A percentile compares a stretch with the other conserved stretches of the same genome.
Evolutionary conservation across 2,888 invertebrate genomes (phyloP).

Genomic region (Lasioglossum pauxillum): DNA sequence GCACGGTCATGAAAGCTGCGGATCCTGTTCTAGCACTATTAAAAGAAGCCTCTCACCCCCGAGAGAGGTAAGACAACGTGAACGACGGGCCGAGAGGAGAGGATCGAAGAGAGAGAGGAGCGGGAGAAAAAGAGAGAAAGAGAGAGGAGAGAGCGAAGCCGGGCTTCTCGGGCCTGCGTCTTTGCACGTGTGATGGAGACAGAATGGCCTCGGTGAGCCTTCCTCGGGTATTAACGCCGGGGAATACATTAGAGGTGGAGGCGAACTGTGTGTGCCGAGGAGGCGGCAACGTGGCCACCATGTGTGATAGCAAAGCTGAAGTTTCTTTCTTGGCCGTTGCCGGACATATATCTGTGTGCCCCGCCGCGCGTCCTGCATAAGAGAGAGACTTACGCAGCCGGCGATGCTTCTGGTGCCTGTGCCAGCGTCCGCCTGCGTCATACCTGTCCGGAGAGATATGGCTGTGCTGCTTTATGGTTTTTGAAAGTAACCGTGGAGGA

Average conservation of each 20-base stretch:
- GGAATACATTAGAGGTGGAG: slow-evolving; percentile 79
- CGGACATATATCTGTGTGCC: slow-evolving; percentile 63
- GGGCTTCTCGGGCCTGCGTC: slow-evolving; percentile 52
- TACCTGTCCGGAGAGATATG: slow-evolving; percentile 40
- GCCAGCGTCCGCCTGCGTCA: slow-evolving; percentile 33
- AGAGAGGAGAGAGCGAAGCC: slow-evolving; percentile 10
- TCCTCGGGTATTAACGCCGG: slow-evolving; percentile 76
- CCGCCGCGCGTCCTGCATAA: slow-evolving; percentile 49
- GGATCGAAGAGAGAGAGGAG: neutral
- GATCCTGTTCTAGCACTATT: slow-evolving; percentile 65
- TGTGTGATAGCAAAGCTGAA: slow-evolving; percentile 76
- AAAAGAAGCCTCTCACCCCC: slow-evolving; percentile 63
- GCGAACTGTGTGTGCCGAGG: slow-evolving; percentile 66
- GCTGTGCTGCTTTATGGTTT: slow-evolving; percentile 50
- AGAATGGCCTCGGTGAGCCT: slow-evolving; percentile 71
- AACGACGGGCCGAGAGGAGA: slow-evolving; percentile 12
- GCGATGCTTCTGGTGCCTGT: slow-evolving; percentile 41
- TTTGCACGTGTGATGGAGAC: slow-evolving; percentile 77
- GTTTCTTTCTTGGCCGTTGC: slow-evolving; percentile 75
- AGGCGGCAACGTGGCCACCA: slow-evolving; percentile 82
- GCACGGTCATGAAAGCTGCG: slow-evolving; percentile 46
- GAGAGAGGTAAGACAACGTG: slow-evolving; percentile 47
- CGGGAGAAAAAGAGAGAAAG: neutral
- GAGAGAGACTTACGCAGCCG: slow-evolving; percentile 50
- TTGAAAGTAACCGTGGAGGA: slow-evolving; percentile 56